These are phyloP conservation scores for Strigamia transsilvanica DNA, from an alignment of 2,888 invertebrate genomes.

Conservation along the genomic window DNA sequence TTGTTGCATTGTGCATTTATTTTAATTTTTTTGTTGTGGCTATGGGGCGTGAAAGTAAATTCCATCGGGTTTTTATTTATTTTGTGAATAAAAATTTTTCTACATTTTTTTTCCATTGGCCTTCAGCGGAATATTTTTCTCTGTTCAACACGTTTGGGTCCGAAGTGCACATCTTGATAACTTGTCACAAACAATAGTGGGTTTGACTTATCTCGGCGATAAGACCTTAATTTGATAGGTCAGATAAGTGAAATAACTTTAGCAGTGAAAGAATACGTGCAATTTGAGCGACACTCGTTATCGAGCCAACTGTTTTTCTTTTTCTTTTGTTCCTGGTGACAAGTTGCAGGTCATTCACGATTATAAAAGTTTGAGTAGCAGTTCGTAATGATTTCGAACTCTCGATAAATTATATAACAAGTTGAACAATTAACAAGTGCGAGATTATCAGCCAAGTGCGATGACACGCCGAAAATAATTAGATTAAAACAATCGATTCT, in stretches of 20 bases:
- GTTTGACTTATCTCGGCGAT: not conserved
- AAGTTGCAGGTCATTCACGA: not conserved
- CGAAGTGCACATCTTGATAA: not conserved
- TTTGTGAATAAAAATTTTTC: not conserved
- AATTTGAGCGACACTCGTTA: not conserved
- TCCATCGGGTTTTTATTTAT: not conserved
- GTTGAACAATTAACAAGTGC: not conserved
- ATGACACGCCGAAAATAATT: too few species aligned
- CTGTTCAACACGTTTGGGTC: not conserved
- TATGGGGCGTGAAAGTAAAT: too few species aligned
- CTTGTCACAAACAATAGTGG: not conserved
- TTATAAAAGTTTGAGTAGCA: not conserved
- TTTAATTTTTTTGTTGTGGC: too few species aligned
- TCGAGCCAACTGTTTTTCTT: not conserved
- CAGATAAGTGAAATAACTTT: not conserved
- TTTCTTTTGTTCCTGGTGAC: slow-evolving; percentile 3
- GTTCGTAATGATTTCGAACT: not conserved
- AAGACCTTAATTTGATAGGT: not conserved
- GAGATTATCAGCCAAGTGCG: not conserved
- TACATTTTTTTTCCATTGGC: not conserved
- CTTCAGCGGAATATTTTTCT: not conserved
- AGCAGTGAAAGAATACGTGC: not conserved
- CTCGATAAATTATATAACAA: not conserved
- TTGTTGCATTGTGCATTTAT: too few species aligned
- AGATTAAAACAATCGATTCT: not conserved